Evolutionary conservation across 1,140 invertebrate genomes (phyloP).

Genomic region (Hylaeus anthracinus): DNA sequence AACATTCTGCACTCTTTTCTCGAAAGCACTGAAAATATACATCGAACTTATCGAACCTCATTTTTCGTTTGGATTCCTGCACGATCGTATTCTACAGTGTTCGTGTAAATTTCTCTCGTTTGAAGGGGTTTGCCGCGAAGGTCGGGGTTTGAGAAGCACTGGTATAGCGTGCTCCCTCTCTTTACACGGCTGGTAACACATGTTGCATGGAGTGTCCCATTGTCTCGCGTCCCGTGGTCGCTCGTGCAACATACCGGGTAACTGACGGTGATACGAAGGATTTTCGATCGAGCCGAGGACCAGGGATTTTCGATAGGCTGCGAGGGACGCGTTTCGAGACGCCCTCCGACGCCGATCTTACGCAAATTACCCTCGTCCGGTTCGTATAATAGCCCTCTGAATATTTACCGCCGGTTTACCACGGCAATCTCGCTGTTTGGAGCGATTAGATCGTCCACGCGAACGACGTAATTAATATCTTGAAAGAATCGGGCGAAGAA

Average conservation of each 20-base stretch:
- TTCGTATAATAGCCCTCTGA: conserved; percentile 4
- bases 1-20: too few species aligned
- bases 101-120: too few species aligned
- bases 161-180: not conserved
- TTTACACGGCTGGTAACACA: conserved; percentile 46
- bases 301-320: not conserved
- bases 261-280: conserved; percentile 3
- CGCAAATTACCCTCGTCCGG: conserved; percentile 15
- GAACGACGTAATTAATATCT: not conserved
- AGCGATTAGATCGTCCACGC: not conserved
- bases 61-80: too few species aligned
- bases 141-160: too few species aligned
- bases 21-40: too few species aligned
- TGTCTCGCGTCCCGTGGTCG: conserved; percentile 33
- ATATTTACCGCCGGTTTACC: conserved; percentile 7
- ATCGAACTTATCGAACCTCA: too few species aligned
- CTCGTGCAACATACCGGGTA: conserved; percentile 19
- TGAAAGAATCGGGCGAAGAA: not conserved
- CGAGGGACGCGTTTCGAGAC: not conserved
- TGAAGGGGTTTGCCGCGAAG: too few species aligned
- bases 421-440: not conserved
- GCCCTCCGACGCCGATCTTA: not conserved
- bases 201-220: conserved; percentile 51
- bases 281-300: conserved; percentile 5
- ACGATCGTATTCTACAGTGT: too few species aligned